These are phyloP conservation scores for Erynnis tages DNA, from an alignment of 2,888 invertebrate species.

Conservation along the genomic window DNA sequence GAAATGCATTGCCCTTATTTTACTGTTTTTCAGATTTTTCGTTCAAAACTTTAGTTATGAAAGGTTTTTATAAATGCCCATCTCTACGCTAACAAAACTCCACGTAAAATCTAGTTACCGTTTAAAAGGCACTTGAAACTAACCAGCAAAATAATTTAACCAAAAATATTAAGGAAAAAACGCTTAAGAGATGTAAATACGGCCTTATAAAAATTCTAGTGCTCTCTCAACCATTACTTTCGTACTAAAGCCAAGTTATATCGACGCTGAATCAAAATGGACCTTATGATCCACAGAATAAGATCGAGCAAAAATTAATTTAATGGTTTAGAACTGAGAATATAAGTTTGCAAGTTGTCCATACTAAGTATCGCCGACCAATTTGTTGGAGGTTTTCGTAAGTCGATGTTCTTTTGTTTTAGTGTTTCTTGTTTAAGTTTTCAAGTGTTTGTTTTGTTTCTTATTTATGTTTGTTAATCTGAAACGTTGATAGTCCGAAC, in stretches of 20 bases:
- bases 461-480: not conserved
- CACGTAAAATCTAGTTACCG: not conserved
- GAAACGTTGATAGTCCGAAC: no score
- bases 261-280: not conserved
- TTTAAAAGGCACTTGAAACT: not conserved
- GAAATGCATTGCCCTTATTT: no score
- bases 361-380: constrained; percentile 17
- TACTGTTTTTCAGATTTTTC: no score
- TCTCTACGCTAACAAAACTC: no score
- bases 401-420: constrained; percentile 12
- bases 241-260: not conserved
- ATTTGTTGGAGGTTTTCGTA: constrained; percentile 14
- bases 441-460: constrained; percentile 5
- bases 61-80: no score
- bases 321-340: not conserved
- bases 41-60: no score
- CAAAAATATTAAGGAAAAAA: not conserved
- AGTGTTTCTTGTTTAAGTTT: constrained; percentile 8
- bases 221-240: constrained; percentile 7
- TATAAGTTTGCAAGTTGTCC: constrained; percentile 11
- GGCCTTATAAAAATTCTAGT: constrained; percentile 17
- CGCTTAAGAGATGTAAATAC: not conserved
- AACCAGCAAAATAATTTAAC: not conserved
- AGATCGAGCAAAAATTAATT: not conserved
- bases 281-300: not conserved